Evolutionary conservation across 2,797 vertebrate species (phyloP), one percentile per base, ranked within the genome.

Genomic region (Amniataba percoides): DNA sequence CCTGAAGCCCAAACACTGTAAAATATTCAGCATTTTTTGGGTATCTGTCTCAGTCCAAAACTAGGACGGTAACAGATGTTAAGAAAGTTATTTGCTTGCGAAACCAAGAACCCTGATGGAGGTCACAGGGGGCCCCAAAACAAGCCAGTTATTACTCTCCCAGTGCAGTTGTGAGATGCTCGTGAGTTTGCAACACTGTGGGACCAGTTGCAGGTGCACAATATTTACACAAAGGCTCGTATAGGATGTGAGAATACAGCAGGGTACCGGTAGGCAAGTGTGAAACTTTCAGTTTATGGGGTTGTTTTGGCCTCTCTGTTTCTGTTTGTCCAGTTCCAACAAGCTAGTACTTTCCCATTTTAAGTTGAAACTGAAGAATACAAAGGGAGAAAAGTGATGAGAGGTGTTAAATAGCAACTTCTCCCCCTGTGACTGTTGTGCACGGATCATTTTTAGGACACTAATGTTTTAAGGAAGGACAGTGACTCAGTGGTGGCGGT

Each of bases 151-250:
- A 60, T 76, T 71, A 64, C 57, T 88, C 59, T 77, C 43, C 15
- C 12, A 49, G 69, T 79, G 55, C 66, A 43, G 27, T 78, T 69
- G 42, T 80, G 45, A 53, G 74, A 71, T 80, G 76, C 78, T 53
- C 9, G 48, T 71, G 72, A 74, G 78, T 67, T 53, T 58, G 2
- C 52, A 34, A 56, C 36, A 18, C 65, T 61, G 86, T 94, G 94
- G 82, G 94, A 95, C 91, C 73, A 65, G 53, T 51, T 66, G 61
- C 95, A 95, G 94, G 90, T 95, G 95, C 87, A 70, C 67, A 66
- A 19, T 94, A 80, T 94, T 93, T 89, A 90, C 90, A 76, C 62
- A 78, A 40, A 80, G 58, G 61, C 59, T 63, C 48, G 62, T 77
- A 55, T 68, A 64, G 76, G 78, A 86, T 82, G 82, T 82, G 82